Conservation (phyloP, 2,797 vertebrate species). For the Enoplosus armatus region DNA sequence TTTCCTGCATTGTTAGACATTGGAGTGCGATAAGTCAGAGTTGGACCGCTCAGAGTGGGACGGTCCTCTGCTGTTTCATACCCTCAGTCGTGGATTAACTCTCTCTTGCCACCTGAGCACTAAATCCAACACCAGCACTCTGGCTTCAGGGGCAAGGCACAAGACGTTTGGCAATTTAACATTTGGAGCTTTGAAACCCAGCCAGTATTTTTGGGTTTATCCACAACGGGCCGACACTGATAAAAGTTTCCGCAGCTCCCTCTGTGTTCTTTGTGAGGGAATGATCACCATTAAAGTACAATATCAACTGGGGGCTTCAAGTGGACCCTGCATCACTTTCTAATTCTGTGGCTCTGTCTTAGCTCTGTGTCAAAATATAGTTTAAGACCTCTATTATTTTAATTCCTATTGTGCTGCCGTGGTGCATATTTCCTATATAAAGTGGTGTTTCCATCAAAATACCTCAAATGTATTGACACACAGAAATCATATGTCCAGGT, state of each 20-base stretch:
- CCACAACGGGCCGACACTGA: background rate
- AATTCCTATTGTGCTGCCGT: background rate
- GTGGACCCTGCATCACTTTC: too few species aligned
- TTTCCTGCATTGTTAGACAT: conserved; percentile 64
- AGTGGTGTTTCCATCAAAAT: background rate
- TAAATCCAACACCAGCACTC: background rate
- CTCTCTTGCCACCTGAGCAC: conserved; percentile 44
- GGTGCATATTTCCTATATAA: background rate
- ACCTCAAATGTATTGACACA: background rate
- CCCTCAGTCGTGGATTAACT: conserved; percentile 47
- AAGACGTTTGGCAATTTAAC: background rate
- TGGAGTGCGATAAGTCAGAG: conserved; percentile 60
- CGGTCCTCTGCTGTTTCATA: conserved; percentile 29
- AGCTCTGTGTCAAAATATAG: background rate
- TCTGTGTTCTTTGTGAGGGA: too few species aligned
- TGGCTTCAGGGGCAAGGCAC: background rate
- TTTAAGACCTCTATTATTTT: background rate
- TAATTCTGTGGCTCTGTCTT: too few species aligned
- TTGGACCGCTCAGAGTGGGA: conserved; percentile 46
- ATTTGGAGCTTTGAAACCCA: background rate
- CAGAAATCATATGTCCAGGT: background rate
- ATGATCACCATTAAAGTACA: too few species aligned
- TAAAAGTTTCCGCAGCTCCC: too few species aligned
- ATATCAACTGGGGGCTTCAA: too few species aligned
- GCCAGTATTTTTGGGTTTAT: background rate